phyloP scores from a whole-genome alignment of 2,888 invertebrate species.

The Drosophila atroscutellata region DNA sequence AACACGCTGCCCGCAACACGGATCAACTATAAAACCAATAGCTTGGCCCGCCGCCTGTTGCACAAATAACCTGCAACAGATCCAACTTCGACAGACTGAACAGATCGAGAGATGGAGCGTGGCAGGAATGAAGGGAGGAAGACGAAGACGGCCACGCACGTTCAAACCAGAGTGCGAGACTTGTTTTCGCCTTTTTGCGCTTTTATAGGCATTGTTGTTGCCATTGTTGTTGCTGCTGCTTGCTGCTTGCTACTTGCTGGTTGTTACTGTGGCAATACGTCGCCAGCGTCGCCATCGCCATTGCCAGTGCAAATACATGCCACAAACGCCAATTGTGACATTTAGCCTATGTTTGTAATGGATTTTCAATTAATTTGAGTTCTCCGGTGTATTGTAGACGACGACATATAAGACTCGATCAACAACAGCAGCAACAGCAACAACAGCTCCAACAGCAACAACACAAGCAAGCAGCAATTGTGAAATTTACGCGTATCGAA shows the following conservation, averaged over 20 bases:
- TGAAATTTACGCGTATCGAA: constrained; percentile 77
- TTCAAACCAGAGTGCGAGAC: constrained; percentile 76
- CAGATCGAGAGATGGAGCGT: constrained; percentile 1
- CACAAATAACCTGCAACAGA: constrained; percentile 70
- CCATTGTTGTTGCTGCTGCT: constrained; percentile 40
- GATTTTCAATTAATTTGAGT: constrained; percentile 83
- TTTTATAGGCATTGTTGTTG: constrained; percentile 76
- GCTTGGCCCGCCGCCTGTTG: constrained; percentile 57
- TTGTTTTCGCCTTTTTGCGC: constrained; percentile 75
- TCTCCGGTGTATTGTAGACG: constrained; percentile 81
- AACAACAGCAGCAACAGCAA: constrained; percentile 38
- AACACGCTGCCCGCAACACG: constrained; percentile 3
- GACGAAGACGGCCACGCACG: constrained; percentile 62
- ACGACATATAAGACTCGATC: constrained; percentile 71
- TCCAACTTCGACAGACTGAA: constrained; percentile 17
- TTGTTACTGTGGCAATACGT: constrained; percentile 69
- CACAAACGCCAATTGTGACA: constrained; percentile 83
- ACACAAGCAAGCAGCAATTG: constrained; percentile 59
- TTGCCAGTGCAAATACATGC: constrained; percentile 77
- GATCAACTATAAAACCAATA: constrained; percentile 43
- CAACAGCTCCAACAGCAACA: constrained; percentile 22
- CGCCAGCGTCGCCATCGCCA: constrained; percentile 58
- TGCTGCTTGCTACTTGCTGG: constrained; percentile 20
- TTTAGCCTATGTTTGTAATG: constrained; percentile 82
- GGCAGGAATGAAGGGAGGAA: background rate